Conservation (phyloP, 1,140 invertebrate genomes). For the Camponotus pennsylvanicus region DNA sequence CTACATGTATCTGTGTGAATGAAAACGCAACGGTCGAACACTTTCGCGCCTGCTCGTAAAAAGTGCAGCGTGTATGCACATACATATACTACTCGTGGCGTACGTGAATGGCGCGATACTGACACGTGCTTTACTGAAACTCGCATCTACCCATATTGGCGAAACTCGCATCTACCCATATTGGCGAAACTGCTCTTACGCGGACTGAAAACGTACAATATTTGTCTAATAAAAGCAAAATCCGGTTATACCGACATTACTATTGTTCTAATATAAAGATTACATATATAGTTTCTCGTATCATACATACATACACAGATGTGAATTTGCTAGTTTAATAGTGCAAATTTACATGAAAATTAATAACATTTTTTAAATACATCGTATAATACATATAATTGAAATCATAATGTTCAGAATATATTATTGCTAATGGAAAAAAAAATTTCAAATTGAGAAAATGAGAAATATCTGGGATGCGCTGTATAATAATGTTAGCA, state of each 20-base stretch:
- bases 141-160: conserved; percentile 30
- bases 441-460: background rate
- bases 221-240: conserved; percentile 50
- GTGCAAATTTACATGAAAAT: background rate
- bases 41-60: conserved; percentile 51
- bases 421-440: conserved; percentile 7
- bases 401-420: background rate
- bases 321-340: background rate
- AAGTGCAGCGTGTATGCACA: conserved; percentile 35
- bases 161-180: conserved; percentile 35
- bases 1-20: conserved; percentile 37
- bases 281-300: background rate
- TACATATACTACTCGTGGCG: conserved; percentile 6
- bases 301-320: background rate
- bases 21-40: conserved; percentile 48
- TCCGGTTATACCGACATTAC: background rate
- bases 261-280: conserved; percentile 19
- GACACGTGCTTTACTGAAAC: conserved; percentile 24
- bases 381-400: background rate
- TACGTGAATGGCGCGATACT: conserved; percentile 52
- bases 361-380: conserved; percentile 18
- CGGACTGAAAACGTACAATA: conserved; percentile 35
- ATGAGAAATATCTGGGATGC: background rate
- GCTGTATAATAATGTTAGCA: conserved; percentile 26
- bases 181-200: conserved; percentile 37